Base-by-base conservation (phyloP, 2,888 invertebrate genomes). In the Sinhomidia bicolor region DNA sequence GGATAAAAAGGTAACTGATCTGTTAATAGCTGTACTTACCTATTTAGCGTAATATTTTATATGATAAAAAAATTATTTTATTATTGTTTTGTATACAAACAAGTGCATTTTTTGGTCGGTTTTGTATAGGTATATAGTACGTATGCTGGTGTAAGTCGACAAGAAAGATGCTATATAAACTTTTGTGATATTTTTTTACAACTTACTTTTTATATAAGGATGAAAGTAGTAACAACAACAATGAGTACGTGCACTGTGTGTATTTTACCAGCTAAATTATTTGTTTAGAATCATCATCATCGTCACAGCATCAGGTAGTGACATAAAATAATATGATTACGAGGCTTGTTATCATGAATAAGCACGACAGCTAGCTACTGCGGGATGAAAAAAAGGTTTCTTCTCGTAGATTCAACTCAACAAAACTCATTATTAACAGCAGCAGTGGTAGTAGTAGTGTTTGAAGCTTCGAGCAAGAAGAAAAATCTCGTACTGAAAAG, bases 261-360 rank as follows among this genome's bases (percentile, higher is more conserved):
- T n/a, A 29, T 71, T 41, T 10, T 23, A 44, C 17, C 6, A 23
- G 71, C n/a, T 0, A 10, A 23, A 26, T 71, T 71, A 26, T 71
- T 71, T 71, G 71, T 23, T 71, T 44, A 71, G 41, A 3, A 44
- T 36, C 14, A 68, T 68, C 36, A 17, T 68, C 36, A 68, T 17
- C 17, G 12, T 26, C n/a, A n/a, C n/a, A 68, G 36, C 36, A 68
- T 12, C 71, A 71, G 71, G 71, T 71, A 71, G 71, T 23, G 23
- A 44, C 44, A 71, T 71, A 44, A 44, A 71, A 71, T 71, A 71
- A 71, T 71, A 71, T 71, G 71, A 71, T 71, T 71, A 79, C 32
- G 32, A 41, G 36, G 7, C 79, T 79, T 26, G 79, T 79, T 79
- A 79, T 57, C 57, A 57, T 32, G 41, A 57, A 32, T n/a, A n/a